These are phyloP conservation scores for Rhadina sibilatrix DNA, from an alignment of 2,113 vertebrate genomes.

Conservation along the genomic window DNA sequence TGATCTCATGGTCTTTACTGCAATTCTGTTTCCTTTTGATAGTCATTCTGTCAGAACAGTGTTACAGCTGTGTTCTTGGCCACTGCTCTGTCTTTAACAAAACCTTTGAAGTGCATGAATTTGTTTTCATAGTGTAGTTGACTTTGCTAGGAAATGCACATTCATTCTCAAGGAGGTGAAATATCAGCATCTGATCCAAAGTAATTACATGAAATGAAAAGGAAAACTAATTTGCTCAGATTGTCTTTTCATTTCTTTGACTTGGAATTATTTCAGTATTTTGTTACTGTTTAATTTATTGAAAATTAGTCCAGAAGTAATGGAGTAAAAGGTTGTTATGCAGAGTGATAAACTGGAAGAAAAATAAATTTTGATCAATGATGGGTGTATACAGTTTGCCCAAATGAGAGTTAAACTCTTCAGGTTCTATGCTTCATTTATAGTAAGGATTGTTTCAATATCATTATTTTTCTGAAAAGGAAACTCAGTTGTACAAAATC, in stretches of 20 bases:
- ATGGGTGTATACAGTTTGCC: neutral
- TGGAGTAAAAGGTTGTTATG: neutral
- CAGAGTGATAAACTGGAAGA: neutral
- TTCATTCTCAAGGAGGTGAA: neutral
- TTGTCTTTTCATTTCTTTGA: neutral
- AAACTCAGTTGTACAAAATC: neutral
- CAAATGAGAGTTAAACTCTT: neutral
- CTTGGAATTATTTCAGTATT: neutral
- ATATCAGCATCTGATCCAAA: neutral
- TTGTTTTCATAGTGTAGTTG: neutral
- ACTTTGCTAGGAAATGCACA: neutral
- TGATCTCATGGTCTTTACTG: neutral
- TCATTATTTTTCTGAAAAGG: neutral
- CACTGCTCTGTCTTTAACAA: neutral
- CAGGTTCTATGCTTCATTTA: neutral
- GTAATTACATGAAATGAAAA: neutral
- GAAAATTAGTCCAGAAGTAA: neutral
- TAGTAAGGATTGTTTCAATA: neutral
- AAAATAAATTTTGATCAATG: neutral
- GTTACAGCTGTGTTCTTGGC: neutral
- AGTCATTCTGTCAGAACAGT: neutral
- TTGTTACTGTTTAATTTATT: neutral
- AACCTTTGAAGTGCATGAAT: neutral
- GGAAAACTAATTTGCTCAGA: neutral
- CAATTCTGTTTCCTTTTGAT: neutral